phyloP scores from a whole-genome alignment of 2,797 vertebrate genomes.

The Danio tinwini region DNA sequence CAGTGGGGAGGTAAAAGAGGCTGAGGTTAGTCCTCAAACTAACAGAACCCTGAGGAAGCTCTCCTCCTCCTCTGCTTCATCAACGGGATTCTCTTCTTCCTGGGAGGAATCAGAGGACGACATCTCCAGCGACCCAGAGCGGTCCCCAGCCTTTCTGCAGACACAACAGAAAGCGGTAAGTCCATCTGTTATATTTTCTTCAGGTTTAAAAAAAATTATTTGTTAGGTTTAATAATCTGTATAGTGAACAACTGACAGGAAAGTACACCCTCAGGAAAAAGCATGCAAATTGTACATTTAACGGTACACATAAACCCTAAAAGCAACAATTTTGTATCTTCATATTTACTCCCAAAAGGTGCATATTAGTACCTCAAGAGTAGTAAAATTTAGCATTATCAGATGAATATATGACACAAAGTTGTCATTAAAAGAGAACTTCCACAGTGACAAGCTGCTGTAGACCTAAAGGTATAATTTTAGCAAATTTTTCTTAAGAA shows the following conservation, averaged over 20 bases:
- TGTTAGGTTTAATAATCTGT: not conserved
- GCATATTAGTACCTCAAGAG: not conserved
- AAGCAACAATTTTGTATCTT: not conserved
- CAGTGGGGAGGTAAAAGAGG: constrained; percentile 64
- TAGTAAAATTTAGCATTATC: not conserved
- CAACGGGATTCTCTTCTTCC: constrained; percentile 96
- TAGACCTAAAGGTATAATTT: not conserved
- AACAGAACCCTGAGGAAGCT: constrained; percentile 85
- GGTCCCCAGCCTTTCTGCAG: constrained; percentile 83
- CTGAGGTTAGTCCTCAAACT: constrained; percentile 70
- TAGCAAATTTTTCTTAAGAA: not conserved
- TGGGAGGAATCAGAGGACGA: constrained; percentile 98
- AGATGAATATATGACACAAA: not conserved
- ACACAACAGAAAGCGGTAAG: constrained; percentile 95
- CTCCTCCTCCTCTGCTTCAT: constrained; percentile 96
- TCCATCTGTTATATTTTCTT: constrained; percentile 49
- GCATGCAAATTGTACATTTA: not conserved
- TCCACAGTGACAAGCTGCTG: not conserved
- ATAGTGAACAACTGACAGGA: not conserved
- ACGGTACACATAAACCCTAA: not conserved
- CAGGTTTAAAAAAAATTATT: not conserved
- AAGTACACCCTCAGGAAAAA: not conserved
- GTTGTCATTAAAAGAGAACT: not conserved
- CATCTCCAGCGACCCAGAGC: constrained; percentile 93
- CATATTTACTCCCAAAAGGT: not conserved